A percentile compares a stretch with the other conserved stretches of the same genome.
Evolutionary conservation across 2,113 vertebrate genomes (phyloP).

Genomic region (Aythya baeri): DNA sequence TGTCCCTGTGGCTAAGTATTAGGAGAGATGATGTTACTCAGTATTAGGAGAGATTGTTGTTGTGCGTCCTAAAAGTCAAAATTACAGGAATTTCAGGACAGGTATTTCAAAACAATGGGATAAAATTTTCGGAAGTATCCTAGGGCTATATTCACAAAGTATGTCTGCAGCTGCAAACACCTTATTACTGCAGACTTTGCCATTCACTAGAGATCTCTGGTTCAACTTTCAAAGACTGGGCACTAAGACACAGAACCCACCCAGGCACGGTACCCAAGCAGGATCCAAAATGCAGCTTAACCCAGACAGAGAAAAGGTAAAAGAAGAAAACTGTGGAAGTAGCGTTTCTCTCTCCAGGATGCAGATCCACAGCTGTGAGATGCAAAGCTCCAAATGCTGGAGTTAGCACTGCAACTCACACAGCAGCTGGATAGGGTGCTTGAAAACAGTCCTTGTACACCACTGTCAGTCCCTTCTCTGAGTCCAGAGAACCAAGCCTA

Average conservation of each 20-base stretch:
- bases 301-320: not conserved
- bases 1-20: fast-evolving
- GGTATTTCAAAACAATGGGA: not conserved
- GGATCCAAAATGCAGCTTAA: not conserved
- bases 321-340: not conserved
- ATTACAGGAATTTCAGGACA: not conserved
- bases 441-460: not conserved
- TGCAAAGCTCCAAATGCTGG: not conserved
- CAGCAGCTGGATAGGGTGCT: fast-evolving
- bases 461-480: too few relatives aligned
- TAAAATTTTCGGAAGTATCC: not conserved
- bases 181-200: not conserved
- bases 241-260: not conserved
- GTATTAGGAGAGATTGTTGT: not conserved
- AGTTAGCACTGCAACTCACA: not conserved
- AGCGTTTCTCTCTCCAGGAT: not conserved
- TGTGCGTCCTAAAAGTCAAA: not conserved
- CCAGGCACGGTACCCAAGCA: not conserved
- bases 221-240: not conserved
- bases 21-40: fast-evolving
- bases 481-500: not conserved
- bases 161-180: not conserved
- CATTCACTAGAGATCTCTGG: not conserved
- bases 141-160: not conserved
- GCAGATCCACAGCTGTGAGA: not conserved